Conservation (phyloP, 2,888 invertebrate species). For the Mythimna albipuncta region DNA sequence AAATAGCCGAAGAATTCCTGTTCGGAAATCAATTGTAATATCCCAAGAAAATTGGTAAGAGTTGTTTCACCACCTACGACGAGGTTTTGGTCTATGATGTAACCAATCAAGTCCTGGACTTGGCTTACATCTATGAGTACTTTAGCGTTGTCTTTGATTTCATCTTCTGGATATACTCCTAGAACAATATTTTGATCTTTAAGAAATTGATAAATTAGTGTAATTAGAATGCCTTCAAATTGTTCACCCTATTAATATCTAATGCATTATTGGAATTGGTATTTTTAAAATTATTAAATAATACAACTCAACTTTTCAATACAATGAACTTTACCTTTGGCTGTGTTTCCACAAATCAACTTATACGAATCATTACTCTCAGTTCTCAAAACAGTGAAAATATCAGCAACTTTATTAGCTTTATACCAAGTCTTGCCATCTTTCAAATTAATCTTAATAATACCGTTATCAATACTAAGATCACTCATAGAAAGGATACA, state of each 20-base stretch:
- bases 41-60: slow-evolving; percentile 86
- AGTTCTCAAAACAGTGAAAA: slow-evolving; percentile 87
- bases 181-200: slow-evolving; percentile 32
- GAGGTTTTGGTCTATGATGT: slow-evolving; percentile 80
- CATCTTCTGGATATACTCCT: slow-evolving; percentile 82
- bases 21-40: slow-evolving; percentile 75
- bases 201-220: background rate
- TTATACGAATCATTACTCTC: slow-evolving; percentile 88
- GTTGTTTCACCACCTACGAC: slow-evolving; percentile 90
- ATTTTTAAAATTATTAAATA: no score
- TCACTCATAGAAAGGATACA: slow-evolving; percentile 54
- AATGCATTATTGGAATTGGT: background rate
- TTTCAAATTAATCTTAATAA: slow-evolving; percentile 63
- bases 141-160: slow-evolving; percentile 70
- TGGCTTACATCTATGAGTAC: slow-evolving; percentile 91
- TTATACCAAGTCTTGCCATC: slow-evolving; percentile 88
- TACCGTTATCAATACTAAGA: slow-evolving; percentile 72
- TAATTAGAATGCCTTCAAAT: background rate
- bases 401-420: slow-evolving; percentile 83
- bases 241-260: background rate
- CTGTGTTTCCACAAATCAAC: slow-evolving; percentile 93
- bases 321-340: slow-evolving; percentile 87
- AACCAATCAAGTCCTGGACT: slow-evolving; percentile 89
- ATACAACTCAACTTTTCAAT: no score
- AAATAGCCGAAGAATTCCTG: slow-evolving; percentile 90